phyloP scores from a whole-genome alignment of 2,113 vertebrate species.

The Asarcornis scutulata region DNA sequence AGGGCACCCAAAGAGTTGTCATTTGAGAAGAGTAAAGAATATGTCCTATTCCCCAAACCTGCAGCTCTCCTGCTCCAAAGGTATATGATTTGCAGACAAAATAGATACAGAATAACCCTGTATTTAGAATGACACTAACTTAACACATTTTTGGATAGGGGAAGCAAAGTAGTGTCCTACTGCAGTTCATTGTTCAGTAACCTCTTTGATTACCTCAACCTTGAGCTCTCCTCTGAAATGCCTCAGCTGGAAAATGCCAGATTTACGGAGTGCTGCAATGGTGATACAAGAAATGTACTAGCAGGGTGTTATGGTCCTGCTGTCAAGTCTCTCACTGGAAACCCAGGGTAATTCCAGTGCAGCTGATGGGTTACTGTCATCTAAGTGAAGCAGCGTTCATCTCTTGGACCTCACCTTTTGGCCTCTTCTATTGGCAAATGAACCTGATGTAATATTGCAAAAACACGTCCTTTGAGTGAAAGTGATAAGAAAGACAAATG shows the following conservation, averaged over 20 bases:
- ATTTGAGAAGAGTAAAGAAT: not conserved
- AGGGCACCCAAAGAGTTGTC: not conserved
- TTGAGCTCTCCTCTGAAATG: not conserved
- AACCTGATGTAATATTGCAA: slow-evolving; percentile 36
- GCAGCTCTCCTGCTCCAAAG: not conserved
- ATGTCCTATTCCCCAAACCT: not conserved
- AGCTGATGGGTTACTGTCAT: not conserved
- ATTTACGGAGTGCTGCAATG: not conserved
- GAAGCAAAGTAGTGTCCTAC: not conserved
- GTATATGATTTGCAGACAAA: not conserved
- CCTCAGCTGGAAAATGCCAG: not conserved
- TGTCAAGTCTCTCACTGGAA: slow-evolving; percentile 23
- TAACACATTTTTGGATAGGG: not conserved
- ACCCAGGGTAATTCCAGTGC: not conserved
- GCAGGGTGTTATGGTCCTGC: not conserved
- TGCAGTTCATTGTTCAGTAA: not conserved
- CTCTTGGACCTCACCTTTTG: slow-evolving; percentile 35
- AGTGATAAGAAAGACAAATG: slow-evolving; percentile 65
- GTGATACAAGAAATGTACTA: not conserved
- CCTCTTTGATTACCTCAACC: not conserved
- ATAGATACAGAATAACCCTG: not conserved
- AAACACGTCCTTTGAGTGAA: slow-evolving; percentile 40
- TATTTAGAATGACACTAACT: not conserved
- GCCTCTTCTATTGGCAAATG: slow-evolving; percentile 35
- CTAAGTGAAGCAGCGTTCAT: not conserved